Evolutionary conservation across 2,113 vertebrate genomes (phyloP).

Genomic region (Diphyllodes magnificus): DNA sequence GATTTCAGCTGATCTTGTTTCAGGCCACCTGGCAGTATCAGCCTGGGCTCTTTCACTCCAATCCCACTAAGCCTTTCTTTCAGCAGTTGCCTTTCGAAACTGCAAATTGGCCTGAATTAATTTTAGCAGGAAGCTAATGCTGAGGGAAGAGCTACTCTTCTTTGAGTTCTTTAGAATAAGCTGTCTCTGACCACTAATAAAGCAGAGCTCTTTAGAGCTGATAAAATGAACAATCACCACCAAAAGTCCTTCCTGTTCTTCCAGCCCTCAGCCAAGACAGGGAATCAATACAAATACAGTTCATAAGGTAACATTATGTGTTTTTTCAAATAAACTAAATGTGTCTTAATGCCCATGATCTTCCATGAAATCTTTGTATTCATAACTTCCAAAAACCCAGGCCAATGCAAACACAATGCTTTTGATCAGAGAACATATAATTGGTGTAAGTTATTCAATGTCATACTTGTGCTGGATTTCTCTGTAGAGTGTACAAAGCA

Average conservation of each 20-base stretch:
- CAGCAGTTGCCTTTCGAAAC: background rate
- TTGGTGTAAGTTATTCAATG: background rate
- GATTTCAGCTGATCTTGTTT: constrained; percentile 5
- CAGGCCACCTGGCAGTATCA: constrained; percentile 19
- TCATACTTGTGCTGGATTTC: background rate
- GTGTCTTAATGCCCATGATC: background rate
- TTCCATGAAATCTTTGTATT: background rate
- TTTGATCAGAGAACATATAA: background rate
- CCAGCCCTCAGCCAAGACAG: background rate
- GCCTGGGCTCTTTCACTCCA: background rate
- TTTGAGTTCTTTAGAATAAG: background rate
- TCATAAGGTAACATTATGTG: background rate
- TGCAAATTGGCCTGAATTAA: constrained; percentile 27
- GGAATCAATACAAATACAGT: background rate
- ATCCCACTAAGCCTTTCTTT: constrained; percentile 6
- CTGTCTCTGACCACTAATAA: background rate
- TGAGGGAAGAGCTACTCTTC: background rate
- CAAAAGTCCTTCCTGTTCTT: background rate
- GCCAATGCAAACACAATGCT: background rate
- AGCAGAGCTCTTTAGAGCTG: background rate
- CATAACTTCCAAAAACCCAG: background rate
- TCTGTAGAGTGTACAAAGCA: background rate
- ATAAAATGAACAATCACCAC: background rate
- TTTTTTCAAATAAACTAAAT: background rate
- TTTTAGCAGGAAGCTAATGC: background rate